These are phyloP conservation scores for Campylomormyrus tamandua DNA, from an alignment of 2,113 vertebrate genomes.

Conservation along the genomic window DNA sequence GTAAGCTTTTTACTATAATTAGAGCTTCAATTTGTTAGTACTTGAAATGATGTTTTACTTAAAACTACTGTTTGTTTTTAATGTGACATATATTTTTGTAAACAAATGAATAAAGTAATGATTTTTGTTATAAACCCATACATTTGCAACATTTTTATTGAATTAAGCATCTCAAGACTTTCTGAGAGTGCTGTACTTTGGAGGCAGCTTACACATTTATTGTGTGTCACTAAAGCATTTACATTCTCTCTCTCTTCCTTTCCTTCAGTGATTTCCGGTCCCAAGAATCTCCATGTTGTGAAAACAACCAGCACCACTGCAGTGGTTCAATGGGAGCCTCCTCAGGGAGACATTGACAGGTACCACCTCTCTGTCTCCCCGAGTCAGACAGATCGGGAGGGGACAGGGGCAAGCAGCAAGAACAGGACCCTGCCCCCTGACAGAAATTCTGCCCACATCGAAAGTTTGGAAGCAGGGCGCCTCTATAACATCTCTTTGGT, in stretches of 20 bases:
- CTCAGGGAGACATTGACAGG: constrained; percentile 52
- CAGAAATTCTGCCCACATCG: constrained; percentile 52
- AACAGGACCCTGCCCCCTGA: constrained; percentile 45
- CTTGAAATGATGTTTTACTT: background rate
- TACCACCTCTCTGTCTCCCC: constrained; percentile 52
- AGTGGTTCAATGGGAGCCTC: constrained; percentile 62
- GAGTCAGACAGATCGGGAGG: constrained; percentile 34
- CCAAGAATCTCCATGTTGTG: constrained; percentile 55
- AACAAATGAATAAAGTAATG: background rate
- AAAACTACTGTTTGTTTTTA: background rate
- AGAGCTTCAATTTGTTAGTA: background rate
- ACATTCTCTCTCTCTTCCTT: background rate
- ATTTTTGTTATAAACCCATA: background rate
- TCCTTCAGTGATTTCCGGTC: constrained; percentile 55
- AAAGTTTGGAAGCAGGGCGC: constrained; percentile 49
- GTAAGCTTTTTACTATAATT: background rate
- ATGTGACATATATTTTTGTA: background rate
- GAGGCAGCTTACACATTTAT: background rate
- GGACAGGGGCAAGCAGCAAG: constrained; percentile 18
- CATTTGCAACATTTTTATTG: background rate
- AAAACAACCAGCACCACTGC: constrained; percentile 53
- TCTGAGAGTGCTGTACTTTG: background rate
- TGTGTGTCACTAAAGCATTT: background rate
- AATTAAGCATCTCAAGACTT: background rate
- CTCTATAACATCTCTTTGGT: constrained; percentile 55